Evolutionary conservation across 1,140 invertebrate genomes (phyloP).

Genomic region (Achroia grisella): DNA sequence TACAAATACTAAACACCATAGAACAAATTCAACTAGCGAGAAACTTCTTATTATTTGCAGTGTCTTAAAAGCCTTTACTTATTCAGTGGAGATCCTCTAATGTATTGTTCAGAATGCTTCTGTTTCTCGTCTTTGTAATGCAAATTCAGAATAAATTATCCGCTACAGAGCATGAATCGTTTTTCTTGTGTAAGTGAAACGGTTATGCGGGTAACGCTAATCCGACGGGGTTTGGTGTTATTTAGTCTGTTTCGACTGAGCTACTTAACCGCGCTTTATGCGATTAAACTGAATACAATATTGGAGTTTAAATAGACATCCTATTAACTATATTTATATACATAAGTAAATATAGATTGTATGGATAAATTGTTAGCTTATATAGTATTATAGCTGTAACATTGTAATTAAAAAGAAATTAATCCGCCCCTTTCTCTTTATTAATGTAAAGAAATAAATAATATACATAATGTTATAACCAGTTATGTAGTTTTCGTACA

Average conservation of each 20-base stretch:
- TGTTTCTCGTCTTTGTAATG: constrained; percentile 16
- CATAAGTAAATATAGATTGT: no score
- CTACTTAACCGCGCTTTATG: not conserved
- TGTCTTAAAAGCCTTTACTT: constrained; percentile 9
- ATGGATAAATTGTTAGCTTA: no score
- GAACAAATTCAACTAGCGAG: no score
- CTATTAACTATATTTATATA: no score
- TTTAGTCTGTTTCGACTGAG: not conserved
- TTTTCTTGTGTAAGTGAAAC: constrained; percentile 5
- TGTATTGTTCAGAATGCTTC: constrained; percentile 17
- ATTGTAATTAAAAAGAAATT: no score
- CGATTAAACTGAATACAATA: not conserved
- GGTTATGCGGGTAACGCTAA: constrained; percentile 2
- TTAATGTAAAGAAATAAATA: no score
- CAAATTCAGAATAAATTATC: constrained; percentile 21
- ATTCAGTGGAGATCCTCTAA: constrained; percentile 11
- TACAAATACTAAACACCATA: no score
- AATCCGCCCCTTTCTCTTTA: no score
- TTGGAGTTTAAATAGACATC: not conserved
- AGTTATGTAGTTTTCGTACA: no score
- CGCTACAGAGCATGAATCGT: constrained; percentile 2
- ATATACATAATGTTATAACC: no score
- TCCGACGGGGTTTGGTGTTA: not conserved
- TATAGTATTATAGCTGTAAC: no score
- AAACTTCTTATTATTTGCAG: no score